These are phyloP conservation scores for Suricata suricatta DNA, from an alignment of 2,113 vertebrate species.

Conservation along the genomic window DNA sequence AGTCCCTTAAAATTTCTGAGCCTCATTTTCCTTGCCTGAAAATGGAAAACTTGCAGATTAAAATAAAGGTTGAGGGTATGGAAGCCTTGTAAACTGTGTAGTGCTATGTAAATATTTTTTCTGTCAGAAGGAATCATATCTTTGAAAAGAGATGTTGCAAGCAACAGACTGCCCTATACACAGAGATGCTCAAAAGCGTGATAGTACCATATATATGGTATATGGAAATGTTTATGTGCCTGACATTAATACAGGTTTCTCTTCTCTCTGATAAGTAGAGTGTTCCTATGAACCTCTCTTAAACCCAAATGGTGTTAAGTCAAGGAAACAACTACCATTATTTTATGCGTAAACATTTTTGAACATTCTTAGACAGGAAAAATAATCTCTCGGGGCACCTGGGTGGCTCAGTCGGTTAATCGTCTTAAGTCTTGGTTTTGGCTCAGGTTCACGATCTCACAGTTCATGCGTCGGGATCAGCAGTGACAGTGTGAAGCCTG, in stretches of 20 bases:
- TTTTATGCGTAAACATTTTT: background rate
- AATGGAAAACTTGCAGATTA: background rate
- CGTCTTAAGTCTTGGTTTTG: too few species aligned
- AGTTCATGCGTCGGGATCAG: too few species aligned
- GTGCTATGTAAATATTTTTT: background rate
- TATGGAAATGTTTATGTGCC: background rate
- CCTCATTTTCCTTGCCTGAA: background rate
- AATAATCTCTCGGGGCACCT: background rate
- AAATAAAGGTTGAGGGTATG: slow-evolving; percentile 7
- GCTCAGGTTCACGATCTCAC: too few species aligned
- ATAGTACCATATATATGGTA: background rate
- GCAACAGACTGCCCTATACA: background rate
- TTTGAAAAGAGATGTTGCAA: background rate
- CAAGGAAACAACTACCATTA: background rate
- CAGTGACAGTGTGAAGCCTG: too few species aligned
- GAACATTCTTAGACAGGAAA: background rate
- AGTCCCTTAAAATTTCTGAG: background rate
- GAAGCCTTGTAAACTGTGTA: background rate
- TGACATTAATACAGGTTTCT: background rate
- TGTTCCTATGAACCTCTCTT: background rate
- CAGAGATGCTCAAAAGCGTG: background rate
- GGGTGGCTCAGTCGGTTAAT: too few species aligned
- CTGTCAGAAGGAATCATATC: background rate
- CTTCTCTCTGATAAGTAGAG: background rate
- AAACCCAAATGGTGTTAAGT: background rate